These are phyloP conservation scores for Oxycera nigricornis DNA, from an alignment of 2,888 invertebrate species.

Conservation along the genomic window DNA sequence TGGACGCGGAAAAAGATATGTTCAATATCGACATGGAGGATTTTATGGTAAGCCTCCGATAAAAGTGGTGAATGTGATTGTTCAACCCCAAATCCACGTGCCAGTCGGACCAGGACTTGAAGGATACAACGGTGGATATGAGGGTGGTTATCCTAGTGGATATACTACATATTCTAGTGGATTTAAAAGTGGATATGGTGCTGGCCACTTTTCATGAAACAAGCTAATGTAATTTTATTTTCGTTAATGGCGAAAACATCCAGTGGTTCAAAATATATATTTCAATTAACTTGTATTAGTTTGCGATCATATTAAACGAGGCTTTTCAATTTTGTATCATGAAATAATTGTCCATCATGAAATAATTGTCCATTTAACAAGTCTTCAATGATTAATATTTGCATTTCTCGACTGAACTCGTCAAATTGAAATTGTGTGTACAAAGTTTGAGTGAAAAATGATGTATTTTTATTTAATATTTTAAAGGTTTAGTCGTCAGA, in stretches of 20 bases:
- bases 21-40: background rate
- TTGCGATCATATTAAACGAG: background rate
- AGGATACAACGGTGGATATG: background rate
- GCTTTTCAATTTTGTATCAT: no score
- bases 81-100: background rate
- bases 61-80: constrained; percentile 17
- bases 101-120: background rate
- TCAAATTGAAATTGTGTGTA: no score
- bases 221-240: background rate
- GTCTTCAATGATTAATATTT: no score
- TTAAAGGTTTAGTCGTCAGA: no score
- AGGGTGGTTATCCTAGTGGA: constrained; percentile 9
- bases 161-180: constrained; percentile 20
- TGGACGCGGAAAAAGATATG: background rate
- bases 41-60: background rate
- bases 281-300: background rate
- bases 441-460: no score
- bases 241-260: background rate
- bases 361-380: no score
- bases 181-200: background rate
- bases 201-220: background rate
- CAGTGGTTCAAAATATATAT: background rate
- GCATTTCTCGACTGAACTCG: no score
- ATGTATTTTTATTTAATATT: no score
- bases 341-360: no score